These are phyloP conservation scores for Mesaphorura yosii DNA, from an alignment of 1,140 invertebrate genomes.

Conservation along the genomic window DNA sequence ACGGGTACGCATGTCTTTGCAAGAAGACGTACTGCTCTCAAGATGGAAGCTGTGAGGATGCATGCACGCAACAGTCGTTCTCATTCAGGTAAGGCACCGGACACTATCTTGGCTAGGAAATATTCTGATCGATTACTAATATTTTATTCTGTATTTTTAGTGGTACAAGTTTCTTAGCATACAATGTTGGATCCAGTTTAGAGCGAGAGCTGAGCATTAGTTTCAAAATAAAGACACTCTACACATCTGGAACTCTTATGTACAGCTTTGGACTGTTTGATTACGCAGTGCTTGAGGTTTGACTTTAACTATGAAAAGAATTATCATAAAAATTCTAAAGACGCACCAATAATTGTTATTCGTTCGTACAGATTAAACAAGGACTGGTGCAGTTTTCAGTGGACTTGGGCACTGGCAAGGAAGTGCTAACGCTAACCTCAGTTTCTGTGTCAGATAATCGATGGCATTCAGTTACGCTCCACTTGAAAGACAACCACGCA, in stretches of 20 bases:
- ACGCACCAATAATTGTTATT: neutral
- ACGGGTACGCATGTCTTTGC: conserved; percentile 65
- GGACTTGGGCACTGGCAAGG: conserved; percentile 30
- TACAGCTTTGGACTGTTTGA: conserved; percentile 74
- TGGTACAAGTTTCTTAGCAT: conserved; percentile 28
- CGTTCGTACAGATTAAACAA: conserved; percentile 27
- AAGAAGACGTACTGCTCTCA: conserved; percentile 63
- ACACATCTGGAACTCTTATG: conserved; percentile 73
- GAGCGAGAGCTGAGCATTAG: conserved; percentile 69
- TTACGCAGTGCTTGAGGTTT: conserved; percentile 75
- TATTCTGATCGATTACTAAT: neutral
- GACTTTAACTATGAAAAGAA: conserved; percentile 1
- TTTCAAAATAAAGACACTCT: conserved; percentile 67
- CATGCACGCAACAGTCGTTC: conserved; percentile 28
- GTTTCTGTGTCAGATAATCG: conserved; percentile 29
- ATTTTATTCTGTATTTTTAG: conserved; percentile 4
- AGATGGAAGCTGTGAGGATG: conserved; percentile 46
- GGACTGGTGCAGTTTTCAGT: conserved; percentile 30
- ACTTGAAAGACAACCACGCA: conserved; percentile 27
- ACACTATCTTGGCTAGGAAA: too few relatives aligned
- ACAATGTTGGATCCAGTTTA: conserved; percentile 40
- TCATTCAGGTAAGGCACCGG: conserved; percentile 30
- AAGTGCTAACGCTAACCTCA: conserved; percentile 30
- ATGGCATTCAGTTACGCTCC: conserved; percentile 28
- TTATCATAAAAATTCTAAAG: neutral